Evolutionary conservation across 2,113 vertebrate species (phyloP).

Genomic region (Myrmecobius fasciatus): DNA sequence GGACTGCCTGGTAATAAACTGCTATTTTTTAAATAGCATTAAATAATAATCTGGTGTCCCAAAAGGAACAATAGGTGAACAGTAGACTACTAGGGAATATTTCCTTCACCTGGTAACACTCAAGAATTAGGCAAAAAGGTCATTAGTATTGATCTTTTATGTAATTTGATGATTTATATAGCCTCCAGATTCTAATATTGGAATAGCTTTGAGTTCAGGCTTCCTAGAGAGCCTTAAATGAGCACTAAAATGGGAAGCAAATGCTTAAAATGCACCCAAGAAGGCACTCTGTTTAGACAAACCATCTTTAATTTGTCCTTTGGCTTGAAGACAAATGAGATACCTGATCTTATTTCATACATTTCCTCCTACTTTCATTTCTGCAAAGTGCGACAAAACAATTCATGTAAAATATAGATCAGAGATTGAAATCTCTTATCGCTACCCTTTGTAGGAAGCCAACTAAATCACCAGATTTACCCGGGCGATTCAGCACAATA

Average conservation of each 20-base stretch:
- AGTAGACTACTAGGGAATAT: slow-evolving; percentile 14
- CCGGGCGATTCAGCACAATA: slow-evolving; percentile 7
- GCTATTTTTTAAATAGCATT: slow-evolving; percentile 33
- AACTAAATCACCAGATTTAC: slow-evolving; percentile 23
- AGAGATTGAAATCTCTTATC: slow-evolving; percentile 56
- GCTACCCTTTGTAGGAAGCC: neutral
- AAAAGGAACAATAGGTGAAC: neutral
- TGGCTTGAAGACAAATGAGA: slow-evolving; percentile 38
- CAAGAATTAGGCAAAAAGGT: slow-evolving; percentile 35
- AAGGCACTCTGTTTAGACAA: slow-evolving; percentile 46
- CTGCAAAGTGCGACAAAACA: slow-evolving; percentile 36
- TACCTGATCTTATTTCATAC: neutral
- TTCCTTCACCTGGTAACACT: slow-evolving; percentile 16
- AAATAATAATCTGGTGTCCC: slow-evolving; percentile 25
- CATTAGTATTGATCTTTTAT: slow-evolving; percentile 3
- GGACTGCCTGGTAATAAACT: slow-evolving; percentile 18
- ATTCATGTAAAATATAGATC: slow-evolving; percentile 42
- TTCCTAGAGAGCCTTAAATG: slow-evolving; percentile 9
- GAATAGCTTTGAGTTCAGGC: neutral
- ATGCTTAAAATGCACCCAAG: slow-evolving; percentile 15
- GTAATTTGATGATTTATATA: slow-evolving; percentile 9
- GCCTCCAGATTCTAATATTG: slow-evolving; percentile 43
- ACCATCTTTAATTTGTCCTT: slow-evolving; percentile 47
- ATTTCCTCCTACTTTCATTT: slow-evolving; percentile 39
- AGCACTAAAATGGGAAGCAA: slow-evolving; percentile 29